phyloP scores from a whole-genome alignment of 2,113 vertebrate genomes.

The Petromus typicus region DNA sequence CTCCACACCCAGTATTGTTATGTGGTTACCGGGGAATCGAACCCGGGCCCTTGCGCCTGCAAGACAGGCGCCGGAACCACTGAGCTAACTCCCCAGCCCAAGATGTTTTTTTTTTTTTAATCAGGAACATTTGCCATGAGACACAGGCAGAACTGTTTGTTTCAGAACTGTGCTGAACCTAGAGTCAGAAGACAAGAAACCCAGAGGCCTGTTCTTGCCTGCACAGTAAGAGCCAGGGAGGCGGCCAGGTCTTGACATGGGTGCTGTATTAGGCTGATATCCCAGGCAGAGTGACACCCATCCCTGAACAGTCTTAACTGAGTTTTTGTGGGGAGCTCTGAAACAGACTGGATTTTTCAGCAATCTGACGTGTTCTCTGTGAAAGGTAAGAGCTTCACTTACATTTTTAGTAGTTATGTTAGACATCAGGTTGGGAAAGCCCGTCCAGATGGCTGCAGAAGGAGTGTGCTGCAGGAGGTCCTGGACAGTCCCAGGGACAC shows the following conservation, averaged over 20 bases:
- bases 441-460: not conserved
- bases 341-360: not conserved
- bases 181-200: not conserved
- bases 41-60: no score
- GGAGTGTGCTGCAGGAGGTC: not conserved
- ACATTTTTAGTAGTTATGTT: not conserved
- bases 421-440: not conserved
- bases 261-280: not conserved
- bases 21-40: no score
- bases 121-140: not conserved
- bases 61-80: no score
- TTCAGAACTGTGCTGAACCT: not conserved
- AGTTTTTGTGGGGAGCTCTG: not conserved
- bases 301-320: fast-evolving
- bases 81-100: no score
- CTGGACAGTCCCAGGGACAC: not conserved
- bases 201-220: not conserved
- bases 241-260: not conserved
- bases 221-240: not conserved
- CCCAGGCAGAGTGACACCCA: not conserved
- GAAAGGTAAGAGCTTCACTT: not conserved
- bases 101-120: no score
- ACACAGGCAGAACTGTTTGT: not conserved
- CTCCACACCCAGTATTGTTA: no score
- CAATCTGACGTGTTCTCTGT: not conserved